phyloP scores from a whole-genome alignment of 2,888 invertebrate species.

The Caradrina clavipalpis region DNA sequence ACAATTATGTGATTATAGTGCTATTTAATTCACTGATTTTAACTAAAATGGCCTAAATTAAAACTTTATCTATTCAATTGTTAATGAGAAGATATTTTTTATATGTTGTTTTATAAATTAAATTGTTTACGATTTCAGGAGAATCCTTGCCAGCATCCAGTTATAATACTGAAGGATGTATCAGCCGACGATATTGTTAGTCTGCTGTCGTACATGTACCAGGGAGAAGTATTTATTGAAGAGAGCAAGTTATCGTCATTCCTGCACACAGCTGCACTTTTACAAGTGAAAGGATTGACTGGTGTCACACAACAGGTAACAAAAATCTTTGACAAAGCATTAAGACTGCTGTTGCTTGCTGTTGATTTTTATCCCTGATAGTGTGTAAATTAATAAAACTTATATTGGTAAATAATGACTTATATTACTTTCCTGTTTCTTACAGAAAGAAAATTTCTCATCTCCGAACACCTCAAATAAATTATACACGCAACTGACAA shows the following conservation, averaged over 20 bases:
- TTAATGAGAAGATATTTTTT: not conserved
- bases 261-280: conserved; percentile 92
- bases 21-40: not conserved
- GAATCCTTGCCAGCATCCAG: conserved; percentile 94
- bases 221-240: conserved; percentile 93
- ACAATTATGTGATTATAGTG: not conserved
- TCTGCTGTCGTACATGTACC: conserved; percentile 93
- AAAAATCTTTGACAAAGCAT: not conserved
- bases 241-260: conserved; percentile 92
- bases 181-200: conserved; percentile 92
- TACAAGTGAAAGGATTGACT: conserved; percentile 93
- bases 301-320: conserved; percentile 89
- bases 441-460: conserved; percentile 85
- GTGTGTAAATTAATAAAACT: not conserved
- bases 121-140: conserved; percentile 84
- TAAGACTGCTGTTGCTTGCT: not conserved
- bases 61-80: not conserved
- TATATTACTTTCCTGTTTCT: conserved; percentile 36
- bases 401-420: not conserved
- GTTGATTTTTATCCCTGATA: not conserved
- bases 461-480: conserved; percentile 85
- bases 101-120: not conserved
- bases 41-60: not conserved
- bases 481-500: conserved; percentile 86
- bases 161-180: conserved; percentile 94